Evolutionary conservation across 92 coral and sea anemone genomes (phyloP), one percentile per base, ranked within the genome.

Genomic region (Pocillopora meandrina): DNA sequence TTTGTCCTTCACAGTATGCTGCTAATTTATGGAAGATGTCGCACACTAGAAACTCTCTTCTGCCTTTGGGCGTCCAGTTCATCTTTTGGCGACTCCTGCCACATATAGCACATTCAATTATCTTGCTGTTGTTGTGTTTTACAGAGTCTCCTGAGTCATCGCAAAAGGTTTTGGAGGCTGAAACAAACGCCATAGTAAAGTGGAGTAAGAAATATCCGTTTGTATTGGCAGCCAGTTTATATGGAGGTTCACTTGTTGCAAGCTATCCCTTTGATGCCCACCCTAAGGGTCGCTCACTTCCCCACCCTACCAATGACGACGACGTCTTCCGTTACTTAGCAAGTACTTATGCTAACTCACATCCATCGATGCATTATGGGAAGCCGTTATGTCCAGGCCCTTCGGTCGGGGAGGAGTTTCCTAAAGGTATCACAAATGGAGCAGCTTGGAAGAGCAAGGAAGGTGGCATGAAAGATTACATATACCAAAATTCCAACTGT

Each of bases 331-430:
- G 88, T 65, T 85, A 82, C 84, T 87, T 97, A 68, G 97, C 99
- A 84, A 81, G 92, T 16, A 75, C 91, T 49, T 97, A 97, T 71
- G 91, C 99, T 71, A 94, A 91, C 59, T 72, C 92, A 10, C 98
- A 97, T 73, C 98, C 99, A 68, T 89, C 95, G 75, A 96, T 96
- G 98, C 98, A 96, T 88, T 85, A 89, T 87, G 98, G 98, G 87
- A 95, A 94, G 65, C 98, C 98, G 4, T 87, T 94, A 49, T 96
- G 98, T 52, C 98, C 98, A 82, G 98, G 98, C 61, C 88, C 81
- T 65, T 82, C 83, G n/a, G 98, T 92, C 36, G 71, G 85, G 55
- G 95, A 96, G 19, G 92, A 94, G 77, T 96, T 96, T 80, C 80
- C 87, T 3, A 76, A 84, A 55, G 98, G 98, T 31, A 89, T 94